Conservation (phyloP, 1,140 invertebrate genomes). For the Probaryconus sp. region DNA sequence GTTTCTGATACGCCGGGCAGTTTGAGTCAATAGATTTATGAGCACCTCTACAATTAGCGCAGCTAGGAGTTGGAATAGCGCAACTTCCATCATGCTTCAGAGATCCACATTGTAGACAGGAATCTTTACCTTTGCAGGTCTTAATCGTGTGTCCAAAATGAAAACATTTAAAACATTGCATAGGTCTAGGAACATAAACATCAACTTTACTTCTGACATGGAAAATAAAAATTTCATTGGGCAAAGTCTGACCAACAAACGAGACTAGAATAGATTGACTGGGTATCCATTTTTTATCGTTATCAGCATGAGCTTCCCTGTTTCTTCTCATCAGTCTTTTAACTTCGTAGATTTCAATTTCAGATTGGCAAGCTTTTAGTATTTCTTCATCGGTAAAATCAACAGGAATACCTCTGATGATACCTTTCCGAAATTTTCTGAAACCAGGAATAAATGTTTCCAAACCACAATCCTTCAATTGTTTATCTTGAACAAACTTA, state of each 20-base stretch:
- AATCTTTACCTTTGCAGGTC: neutral
- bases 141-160: slow-evolving; percentile 14
- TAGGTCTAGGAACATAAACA: slow-evolving; percentile 8
- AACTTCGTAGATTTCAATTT: neutral
- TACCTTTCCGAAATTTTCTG: neutral
- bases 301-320: no score
- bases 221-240: no score
- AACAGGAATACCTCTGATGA: neutral
- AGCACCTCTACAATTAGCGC: slow-evolving; percentile 18
- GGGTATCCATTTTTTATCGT: no score
- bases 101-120: slow-evolving; percentile 11
- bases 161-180: slow-evolving; percentile 20
- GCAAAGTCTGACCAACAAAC: no score
- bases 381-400: neutral
- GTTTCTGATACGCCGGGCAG: slow-evolving; percentile 3
- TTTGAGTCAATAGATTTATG: slow-evolving; percentile 12
- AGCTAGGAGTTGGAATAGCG: neutral
- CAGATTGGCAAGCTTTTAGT: neutral
- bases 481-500: neutral
- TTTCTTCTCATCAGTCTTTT: slow-evolving; percentile 7
- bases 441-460: slow-evolving; percentile 11
- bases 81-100: slow-evolving; percentile 1
- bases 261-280: no score
- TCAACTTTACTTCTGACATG: no score
- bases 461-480: neutral